phyloP scores from a whole-genome alignment of 2,113 vertebrate genomes.

The Toxostoma redivivum region DNA sequence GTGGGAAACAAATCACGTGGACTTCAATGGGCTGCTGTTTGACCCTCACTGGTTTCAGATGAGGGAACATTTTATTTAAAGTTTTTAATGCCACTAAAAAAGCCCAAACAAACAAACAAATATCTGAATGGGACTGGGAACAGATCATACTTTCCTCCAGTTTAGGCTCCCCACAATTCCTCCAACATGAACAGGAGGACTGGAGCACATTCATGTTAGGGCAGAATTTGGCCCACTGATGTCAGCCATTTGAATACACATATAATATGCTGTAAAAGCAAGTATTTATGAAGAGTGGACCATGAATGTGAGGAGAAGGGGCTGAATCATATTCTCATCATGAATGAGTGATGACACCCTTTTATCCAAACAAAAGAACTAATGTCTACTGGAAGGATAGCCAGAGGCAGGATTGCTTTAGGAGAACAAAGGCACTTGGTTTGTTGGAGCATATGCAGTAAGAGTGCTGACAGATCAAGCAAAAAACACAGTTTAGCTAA shows the following conservation, averaged over 20 bases:
- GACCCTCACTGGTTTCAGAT: not conserved
- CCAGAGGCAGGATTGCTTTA: slow-evolving; percentile 51
- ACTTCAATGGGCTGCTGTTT: not conserved
- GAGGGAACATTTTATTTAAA: not conserved
- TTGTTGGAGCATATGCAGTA: slow-evolving; percentile 12
- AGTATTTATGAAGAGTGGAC: slow-evolving; percentile 17
- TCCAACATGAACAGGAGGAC: not conserved
- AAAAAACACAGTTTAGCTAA: slow-evolving; percentile 22
- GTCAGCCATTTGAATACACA: not conserved
- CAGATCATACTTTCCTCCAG: not conserved
- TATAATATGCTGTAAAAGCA: slow-evolving; percentile 36
- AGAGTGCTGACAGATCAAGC: slow-evolving; percentile 38
- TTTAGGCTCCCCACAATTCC: not conserved
- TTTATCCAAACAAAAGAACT: slow-evolving; percentile 60
- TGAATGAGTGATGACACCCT: slow-evolving; percentile 53
- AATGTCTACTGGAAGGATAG: slow-evolving; percentile 55
- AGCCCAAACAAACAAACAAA: not conserved
- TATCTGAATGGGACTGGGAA: not conserved
- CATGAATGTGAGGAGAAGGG: not conserved
- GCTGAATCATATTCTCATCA: slow-evolving; percentile 42
- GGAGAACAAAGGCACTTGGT: slow-evolving; percentile 52
- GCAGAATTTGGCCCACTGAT: slow-evolving; percentile 8
- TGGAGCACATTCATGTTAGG: not conserved
- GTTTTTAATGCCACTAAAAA: not conserved
- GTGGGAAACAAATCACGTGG: not conserved